Evolutionary conservation across 2,113 vertebrate genomes (phyloP), one percentile per base, ranked within the genome.

Genomic region (Ophiodon elongatus): DNA sequence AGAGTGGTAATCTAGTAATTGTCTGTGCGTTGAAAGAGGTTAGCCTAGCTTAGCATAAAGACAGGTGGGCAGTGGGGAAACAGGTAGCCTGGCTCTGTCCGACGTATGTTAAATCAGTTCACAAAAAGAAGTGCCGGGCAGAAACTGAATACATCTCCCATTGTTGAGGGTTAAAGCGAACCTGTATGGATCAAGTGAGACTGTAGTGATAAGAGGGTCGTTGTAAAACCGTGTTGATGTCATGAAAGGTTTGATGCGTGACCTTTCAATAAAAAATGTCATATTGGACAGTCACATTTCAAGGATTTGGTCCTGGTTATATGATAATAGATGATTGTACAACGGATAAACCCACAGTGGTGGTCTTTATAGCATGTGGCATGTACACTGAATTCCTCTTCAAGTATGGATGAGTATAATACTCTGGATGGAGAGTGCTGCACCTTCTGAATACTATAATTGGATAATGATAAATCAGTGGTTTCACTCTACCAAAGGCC

Each of bases 401-500:
- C 75, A 8, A 29, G 56, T 52, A 27, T 29, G 21, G 43, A 75
- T 41, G 57, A n/a, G 23, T 4, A 9, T 8, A 50, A 19, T 0
- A 25, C 73, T 69, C 35, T 37, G 64, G 41, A 47, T 80, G 47
- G n/a, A 50, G 76, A 25, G 54, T 4, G 43, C 60, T 23, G 71
- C 73, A 66, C 71, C 67, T 67, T 68, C 75, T 88, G 75, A 72
- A 73, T 72, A 59, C 88, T 88, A 60, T 83, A 88, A 91, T 68
- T 85, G 78, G 70, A 72, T 69, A 39, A 88, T 86, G 84, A 91
- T 85, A 76, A 86, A 91, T 86, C 76, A 73, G 80, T 23, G 27
- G 63, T 82, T 75, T 47, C n/a, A 29, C 62, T 83, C 65, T 29
- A 69, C 81, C 70, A 80, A 84, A 68, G 83, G 91, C 85, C 86